Evolutionary conservation across 2,888 invertebrate genomes (phyloP), one percentile per base, ranked within the genome.

Genomic region (Drosophila yooni): DNA sequence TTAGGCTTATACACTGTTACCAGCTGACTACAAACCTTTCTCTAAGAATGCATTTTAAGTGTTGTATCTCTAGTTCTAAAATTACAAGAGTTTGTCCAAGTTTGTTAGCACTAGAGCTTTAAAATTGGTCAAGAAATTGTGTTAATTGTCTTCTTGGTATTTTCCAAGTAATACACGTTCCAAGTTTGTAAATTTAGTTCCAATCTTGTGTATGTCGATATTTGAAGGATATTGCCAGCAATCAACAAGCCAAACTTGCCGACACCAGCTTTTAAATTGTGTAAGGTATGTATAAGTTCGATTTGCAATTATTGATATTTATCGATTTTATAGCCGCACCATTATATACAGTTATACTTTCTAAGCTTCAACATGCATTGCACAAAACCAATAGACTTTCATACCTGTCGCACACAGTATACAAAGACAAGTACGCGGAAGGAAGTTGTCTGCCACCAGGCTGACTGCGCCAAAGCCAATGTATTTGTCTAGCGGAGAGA

Each of bases 391-490:
- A 11, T 46, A 25, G 25, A 25, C 46, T 25, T 8, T 25, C 15
- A 46, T 15, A 46, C 21, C 13, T 7, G 13, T 11, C 21, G 3
- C 25, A 46, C 8, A 46, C 7, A 46, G 13, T 25, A 21, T 11
- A 31, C 25, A 33, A 46, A 58, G 46, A 53, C 60, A 60, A 33
- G 21, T 62, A 65, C 36, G 29, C 77, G 74, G 65, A 77, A 77
- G 69, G 77, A 77, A 61, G 48, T 64, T 33, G 68, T 50, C 76
- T 48, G 48, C 5, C 46, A 27, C 36, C 18, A 56, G 25, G 21
- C 40, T 73, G 62, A 67, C 64, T 21, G 15, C 15, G 36, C 36
- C 15, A 36, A 36, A 36, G 36, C 15, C 36, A 36, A 36, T 36
- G 43, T 21, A 1, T 43, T 43, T 43, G 43, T 21, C 21, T 43